Conservation (phyloP, 2,113 vertebrate genomes). For the Laticauda colubrina region DNA sequence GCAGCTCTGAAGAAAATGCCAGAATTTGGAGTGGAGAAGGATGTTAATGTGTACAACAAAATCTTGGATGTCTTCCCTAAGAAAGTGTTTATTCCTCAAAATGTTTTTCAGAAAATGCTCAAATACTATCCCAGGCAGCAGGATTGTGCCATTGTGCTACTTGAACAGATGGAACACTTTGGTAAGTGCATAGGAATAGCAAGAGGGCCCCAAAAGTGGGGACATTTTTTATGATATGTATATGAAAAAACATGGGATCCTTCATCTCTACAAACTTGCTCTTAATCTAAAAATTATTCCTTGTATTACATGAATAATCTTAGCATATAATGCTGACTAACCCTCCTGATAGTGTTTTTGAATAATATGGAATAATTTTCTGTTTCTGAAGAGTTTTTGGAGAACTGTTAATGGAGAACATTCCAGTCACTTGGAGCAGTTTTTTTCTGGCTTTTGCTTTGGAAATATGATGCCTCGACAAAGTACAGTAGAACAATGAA, state of each 20-base stretch:
- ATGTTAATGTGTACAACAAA: conserved; percentile 81
- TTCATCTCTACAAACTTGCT: neutral
- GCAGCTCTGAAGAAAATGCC: conserved; percentile 84
- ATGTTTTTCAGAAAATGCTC: conserved; percentile 81
- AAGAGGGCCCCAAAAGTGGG: neutral
- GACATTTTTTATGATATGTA: neutral
- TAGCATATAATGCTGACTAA: neutral
- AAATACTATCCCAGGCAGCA: conserved; percentile 88
- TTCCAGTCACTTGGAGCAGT: neutral
- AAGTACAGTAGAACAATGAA: too few relatives aligned
- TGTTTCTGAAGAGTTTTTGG: neutral
- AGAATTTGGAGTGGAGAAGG: conserved; percentile 79
- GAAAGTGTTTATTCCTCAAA: conserved; percentile 82
- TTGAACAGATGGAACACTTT: conserved; percentile 87
- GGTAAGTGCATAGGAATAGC: conserved; percentile 61
- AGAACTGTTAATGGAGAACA: neutral
- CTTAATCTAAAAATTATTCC: neutral
- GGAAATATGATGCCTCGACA: neutral
- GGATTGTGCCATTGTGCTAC: conserved; percentile 79
- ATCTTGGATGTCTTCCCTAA: conserved; percentile 88
- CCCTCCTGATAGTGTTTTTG: too few relatives aligned
- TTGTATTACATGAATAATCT: neutral
- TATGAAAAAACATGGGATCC: neutral
- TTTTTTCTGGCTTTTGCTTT: neutral
- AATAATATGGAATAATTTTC: too few relatives aligned